A percentile compares a stretch with the other conserved stretches of the same genome.
These are phyloP conservation scores for Diarsia brunnea DNA, from an alignment of 2,888 invertebrate genomes.

Conservation along the genomic window DNA sequence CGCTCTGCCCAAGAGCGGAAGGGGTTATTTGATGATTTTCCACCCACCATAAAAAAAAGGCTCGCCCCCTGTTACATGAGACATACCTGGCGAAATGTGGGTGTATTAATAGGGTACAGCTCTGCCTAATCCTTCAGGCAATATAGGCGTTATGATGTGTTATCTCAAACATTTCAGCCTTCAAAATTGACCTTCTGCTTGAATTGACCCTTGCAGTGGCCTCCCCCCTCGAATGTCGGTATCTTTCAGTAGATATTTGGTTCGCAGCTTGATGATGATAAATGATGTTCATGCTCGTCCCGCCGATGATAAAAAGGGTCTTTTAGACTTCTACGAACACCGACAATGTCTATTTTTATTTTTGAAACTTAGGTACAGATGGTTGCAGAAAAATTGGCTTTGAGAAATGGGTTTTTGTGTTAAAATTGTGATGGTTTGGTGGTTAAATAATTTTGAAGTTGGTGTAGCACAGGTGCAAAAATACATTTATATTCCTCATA, in stretches of 20 bases:
- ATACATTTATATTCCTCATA: not conserved
- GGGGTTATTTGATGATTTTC: too few species aligned
- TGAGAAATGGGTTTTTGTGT: not conserved
- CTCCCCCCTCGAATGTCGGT: conserved; percentile 39
- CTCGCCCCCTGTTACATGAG: too few species aligned
- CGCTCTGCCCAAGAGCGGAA: too few species aligned
- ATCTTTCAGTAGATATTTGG: conserved; percentile 60
- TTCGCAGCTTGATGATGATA: conserved; percentile 69
- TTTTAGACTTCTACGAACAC: conserved; percentile 52
- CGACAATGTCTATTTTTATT: conserved; percentile 41
- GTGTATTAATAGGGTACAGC: too few species aligned
- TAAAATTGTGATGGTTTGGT: not conserved
- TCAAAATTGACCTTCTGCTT: conserved; percentile 19
- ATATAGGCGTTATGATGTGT: too few species aligned
- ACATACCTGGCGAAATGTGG: too few species aligned
- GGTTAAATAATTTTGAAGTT: too few species aligned
- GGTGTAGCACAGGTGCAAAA: not conserved
- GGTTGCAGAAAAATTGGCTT: conserved; percentile 35
- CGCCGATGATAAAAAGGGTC: conserved; percentile 63
- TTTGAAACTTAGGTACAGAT: conserved; percentile 25
- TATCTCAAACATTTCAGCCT: too few species aligned
- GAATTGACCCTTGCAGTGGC: not conserved
- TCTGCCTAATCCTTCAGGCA: too few species aligned
- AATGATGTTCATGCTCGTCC: conserved; percentile 65
- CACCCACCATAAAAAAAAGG: too few species aligned